phyloP scores from a whole-genome alignment of 2,113 vertebrate genomes.

The Leptosomus discolor region DNA sequence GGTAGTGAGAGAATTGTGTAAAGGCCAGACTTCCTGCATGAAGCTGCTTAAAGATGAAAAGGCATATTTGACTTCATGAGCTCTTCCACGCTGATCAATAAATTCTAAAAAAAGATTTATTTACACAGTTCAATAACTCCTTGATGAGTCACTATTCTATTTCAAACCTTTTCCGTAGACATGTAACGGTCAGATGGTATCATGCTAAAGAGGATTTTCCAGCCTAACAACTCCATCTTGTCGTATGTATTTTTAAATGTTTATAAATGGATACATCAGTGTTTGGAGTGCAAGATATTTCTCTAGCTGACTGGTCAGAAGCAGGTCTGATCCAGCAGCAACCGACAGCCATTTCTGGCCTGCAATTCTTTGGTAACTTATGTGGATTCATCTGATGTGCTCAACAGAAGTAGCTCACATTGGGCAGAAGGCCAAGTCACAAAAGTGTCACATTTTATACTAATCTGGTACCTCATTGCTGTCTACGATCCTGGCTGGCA shows the following conservation, averaged over 20 bases:
- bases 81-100: constrained; percentile 21
- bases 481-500: neutral
- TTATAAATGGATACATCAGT: neutral
- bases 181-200: neutral
- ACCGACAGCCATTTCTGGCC: neutral
- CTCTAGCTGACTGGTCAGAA: neutral
- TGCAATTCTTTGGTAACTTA: neutral
- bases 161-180: neutral
- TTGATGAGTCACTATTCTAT: constrained; percentile 1
- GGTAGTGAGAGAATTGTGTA: neutral
- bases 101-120: constrained; percentile 23
- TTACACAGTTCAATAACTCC: neutral
- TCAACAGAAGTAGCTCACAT: neutral
- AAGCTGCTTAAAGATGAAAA: neutral
- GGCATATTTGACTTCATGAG: neutral
- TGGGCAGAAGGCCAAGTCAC: neutral
- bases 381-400: neutral
- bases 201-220: constrained; percentile 25
- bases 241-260: neutral
- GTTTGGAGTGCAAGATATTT: neutral
- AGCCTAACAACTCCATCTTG: neutral
- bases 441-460: neutral
- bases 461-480: neutral
- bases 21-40: neutral
- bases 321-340: neutral